Conservation (phyloP, 1,140 invertebrate species). For the Drosophila cardini region DNA sequence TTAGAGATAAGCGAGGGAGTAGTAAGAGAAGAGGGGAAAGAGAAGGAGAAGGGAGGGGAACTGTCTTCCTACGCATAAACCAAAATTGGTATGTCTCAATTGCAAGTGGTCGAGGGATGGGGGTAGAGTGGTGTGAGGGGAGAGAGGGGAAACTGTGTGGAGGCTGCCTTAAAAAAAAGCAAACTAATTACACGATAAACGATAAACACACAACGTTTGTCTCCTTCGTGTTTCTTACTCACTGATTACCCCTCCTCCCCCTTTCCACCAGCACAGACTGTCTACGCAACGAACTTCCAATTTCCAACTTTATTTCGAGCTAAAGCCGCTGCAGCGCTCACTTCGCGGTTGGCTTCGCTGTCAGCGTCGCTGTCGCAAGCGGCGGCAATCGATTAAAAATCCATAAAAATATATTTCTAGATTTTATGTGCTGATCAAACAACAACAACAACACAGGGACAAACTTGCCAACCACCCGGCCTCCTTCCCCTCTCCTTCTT, state of each 20-base stretch:
- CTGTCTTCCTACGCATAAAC: conserved; percentile 67
- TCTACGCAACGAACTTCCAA: conserved; percentile 43
- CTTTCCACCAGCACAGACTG: background rate
- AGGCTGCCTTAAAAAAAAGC: conserved; percentile 46
- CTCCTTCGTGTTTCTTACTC: conserved; percentile 26
- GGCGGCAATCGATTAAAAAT: conserved; percentile 82
- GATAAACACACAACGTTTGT: conserved; percentile 40
- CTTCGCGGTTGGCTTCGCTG: background rate
- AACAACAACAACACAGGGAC: conserved; percentile 18
- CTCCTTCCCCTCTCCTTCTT: conserved; percentile 23
- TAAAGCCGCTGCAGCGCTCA: background rate
- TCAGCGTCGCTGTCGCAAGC: conserved; percentile 37
- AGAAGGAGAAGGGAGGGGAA: background rate
- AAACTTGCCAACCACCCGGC: background rate
- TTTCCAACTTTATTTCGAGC: background rate
- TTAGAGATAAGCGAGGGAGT: conserved; percentile 65
- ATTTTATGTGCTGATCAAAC: conserved; percentile 78
- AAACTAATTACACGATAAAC: conserved; percentile 80
- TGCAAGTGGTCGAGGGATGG: background rate
- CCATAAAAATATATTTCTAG: conserved; percentile 84
- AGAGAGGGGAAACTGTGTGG: background rate
- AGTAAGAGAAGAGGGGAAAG: background rate
- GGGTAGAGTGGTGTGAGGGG: background rate
- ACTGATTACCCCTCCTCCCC: conserved; percentile 12
- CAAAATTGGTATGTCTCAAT: conserved; percentile 76